Percentiles rank a stretch among this genome's conserved stretches.
phyloP scores from a whole-genome alignment of 2,888 invertebrate genomes.

The Ectemnius cavifrons region DNA sequence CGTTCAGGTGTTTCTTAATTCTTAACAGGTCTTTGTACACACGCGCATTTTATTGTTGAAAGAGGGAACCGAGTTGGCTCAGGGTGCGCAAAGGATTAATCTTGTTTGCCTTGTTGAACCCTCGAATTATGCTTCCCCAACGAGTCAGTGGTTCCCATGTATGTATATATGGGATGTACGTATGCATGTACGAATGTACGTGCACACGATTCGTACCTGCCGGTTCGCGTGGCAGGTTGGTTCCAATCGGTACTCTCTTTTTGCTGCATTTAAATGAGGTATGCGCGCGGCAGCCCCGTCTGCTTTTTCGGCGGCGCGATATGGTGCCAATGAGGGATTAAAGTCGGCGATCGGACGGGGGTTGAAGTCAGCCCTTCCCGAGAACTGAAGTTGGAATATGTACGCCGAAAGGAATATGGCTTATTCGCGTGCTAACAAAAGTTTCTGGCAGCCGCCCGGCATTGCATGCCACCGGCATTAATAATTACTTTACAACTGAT shows the following conservation, averaged over 20 bases:
- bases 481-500: constrained; percentile 77
- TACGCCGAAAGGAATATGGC: constrained; percentile 74
- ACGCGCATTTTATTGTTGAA: too few relatives aligned
- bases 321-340: constrained; percentile 70
- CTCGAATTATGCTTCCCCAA: too few relatives aligned
- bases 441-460: constrained; percentile 69
- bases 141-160: too few relatives aligned
- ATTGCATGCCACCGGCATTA: constrained; percentile 75
- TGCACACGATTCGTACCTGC: neutral
- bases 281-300: neutral
- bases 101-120: too few relatives aligned
- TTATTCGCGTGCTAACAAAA: constrained; percentile 77
- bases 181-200: too few relatives aligned
- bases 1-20: too few relatives aligned
- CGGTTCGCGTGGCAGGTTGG: neutral
- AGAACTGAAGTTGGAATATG: constrained; percentile 72
- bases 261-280: constrained; percentile 7
- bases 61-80: too few relatives aligned
- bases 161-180: too few relatives aligned
- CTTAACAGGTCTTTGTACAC: too few relatives aligned
- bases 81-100: too few relatives aligned
- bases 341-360: constrained; percentile 64
- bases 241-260: constrained; percentile 5
- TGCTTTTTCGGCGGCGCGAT: constrained; percentile 48
- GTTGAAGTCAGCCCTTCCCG: constrained; percentile 57